Evolutionary conservation across 2,797 vertebrate genomes (phyloP), one percentile per base, ranked within the genome.

Genomic region (Hyperoplus immaculatus): DNA sequence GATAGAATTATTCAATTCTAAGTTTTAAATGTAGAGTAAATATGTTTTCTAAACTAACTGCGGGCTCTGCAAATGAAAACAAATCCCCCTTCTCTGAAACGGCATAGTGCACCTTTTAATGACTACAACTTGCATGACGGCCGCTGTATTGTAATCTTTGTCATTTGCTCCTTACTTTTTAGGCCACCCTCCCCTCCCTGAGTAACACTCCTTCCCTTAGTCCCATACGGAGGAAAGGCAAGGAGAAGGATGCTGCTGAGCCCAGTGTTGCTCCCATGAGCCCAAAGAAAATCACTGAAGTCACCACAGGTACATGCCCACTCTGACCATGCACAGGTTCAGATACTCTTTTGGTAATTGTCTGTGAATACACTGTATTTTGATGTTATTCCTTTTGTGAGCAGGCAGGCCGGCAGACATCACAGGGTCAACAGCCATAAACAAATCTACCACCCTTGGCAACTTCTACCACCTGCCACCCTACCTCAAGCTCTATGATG

Each of bases 401-500:
- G 95, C 96, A 95, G 91, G 97, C 77, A 95, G 97, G 82, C 95
- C 95, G 70, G 84, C 94, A 4, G 98, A 99, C 70, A 80, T 94
- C 80, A 70, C 96, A 5, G 96, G 95, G 0, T 95, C 96, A 57
- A 90, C 93, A 55, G 90, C 95, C 10, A 78, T 96, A 46, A 98
- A 94, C 93, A 99, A 98, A 90, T 98, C 97, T 0, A 96, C 96
- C 3, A 96, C 96, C 0, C 58, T 99, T 50, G 98, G 98, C 82
- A 98, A 94, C 83, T 99, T 99, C 95, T 99, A 96, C 86, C 97
- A 99, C 89, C 96, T 99, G 60, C 98, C 98, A 8, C 96, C 97
- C 0, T 99, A 99, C 92, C 95, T 99, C 92, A 98, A 98, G 89
- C 92, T 99, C 51, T 97, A 98, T 0, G 98, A 99, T 54, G 97